Conservation (phyloP, 1,140 invertebrate species). For the Coelopa frigida region DNA sequence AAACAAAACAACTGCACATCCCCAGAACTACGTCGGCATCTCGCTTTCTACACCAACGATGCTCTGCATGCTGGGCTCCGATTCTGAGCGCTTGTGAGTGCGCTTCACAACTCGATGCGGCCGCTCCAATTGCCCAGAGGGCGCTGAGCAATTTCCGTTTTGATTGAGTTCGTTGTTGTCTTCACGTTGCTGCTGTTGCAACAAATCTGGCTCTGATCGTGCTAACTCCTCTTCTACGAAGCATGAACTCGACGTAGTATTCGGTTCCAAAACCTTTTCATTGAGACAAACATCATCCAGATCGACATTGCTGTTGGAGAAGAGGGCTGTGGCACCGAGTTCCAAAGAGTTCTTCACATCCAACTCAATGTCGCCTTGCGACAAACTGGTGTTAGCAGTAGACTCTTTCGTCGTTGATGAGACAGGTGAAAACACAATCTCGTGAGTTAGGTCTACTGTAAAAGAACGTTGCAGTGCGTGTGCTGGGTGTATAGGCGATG, state of each 20-base stretch:
- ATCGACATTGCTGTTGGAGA: slow-evolving; percentile 85
- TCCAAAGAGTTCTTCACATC: slow-evolving; percentile 47
- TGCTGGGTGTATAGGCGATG: slow-evolving; percentile 12
- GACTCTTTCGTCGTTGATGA: slow-evolving; percentile 8
- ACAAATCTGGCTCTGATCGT: slow-evolving; percentile 43
- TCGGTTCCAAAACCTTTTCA: slow-evolving; percentile 55
- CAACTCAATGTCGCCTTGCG: slow-evolving; percentile 34
- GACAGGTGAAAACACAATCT: not conserved
- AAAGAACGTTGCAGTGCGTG: slow-evolving; percentile 4
- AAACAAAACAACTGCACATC: not conserved
- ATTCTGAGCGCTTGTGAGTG: slow-evolving; percentile 45
- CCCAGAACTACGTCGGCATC: slow-evolving; percentile 5
- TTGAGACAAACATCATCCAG: slow-evolving; percentile 70
- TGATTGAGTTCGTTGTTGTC: not conserved
- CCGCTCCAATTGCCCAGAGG: slow-evolving; percentile 12
- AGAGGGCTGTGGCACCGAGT: slow-evolving; percentile 63
- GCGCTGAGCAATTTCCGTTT: too few species aligned
- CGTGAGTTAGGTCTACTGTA: slow-evolving; percentile 1
- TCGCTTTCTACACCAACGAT: slow-evolving; percentile 16
- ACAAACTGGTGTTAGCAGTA: slow-evolving; percentile 16
- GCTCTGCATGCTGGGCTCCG: slow-evolving; percentile 39
- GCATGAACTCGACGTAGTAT: slow-evolving; percentile 11
- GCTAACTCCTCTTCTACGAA: slow-evolving; percentile 39
- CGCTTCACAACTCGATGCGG: slow-evolving; percentile 21
- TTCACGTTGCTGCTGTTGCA: slow-evolving; percentile 21